Percentiles rank a stretch among this genome's conserved stretches.
phyloP scores from a whole-genome alignment of 2,888 invertebrate species.

The Electrophaes corylata region DNA sequence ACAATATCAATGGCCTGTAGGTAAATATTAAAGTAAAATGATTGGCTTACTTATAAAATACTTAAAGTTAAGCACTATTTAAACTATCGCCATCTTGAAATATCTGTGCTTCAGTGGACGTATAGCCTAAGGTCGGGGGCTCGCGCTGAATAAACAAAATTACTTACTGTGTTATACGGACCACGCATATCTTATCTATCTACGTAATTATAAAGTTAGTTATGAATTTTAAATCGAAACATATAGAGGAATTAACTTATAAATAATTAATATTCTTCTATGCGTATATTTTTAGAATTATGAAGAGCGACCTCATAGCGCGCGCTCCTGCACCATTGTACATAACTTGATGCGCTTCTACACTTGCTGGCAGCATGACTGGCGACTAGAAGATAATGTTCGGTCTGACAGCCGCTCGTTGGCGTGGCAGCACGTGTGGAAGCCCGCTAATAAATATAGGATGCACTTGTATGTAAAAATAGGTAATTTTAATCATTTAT shows the following conservation, averaged over 20 bases:
- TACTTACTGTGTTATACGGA: slow-evolving; percentile 23
- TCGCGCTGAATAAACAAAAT: slow-evolving; percentile 19
- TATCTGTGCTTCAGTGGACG: slow-evolving; percentile 19
- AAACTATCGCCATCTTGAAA: not conserved
- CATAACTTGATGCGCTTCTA: slow-evolving; percentile 20
- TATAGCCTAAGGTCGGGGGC: slow-evolving; percentile 23
- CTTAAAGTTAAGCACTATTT: not conserved
- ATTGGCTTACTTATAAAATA: no score
- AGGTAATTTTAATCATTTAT: slow-evolving; percentile 33
- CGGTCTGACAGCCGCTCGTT: not conserved
- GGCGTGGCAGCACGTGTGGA: slow-evolving; percentile 9
- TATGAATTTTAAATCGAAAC: slow-evolving; percentile 20
- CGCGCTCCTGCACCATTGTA: slow-evolving; percentile 30
- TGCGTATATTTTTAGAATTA: slow-evolving; percentile 25
- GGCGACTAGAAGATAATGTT: not conserved
- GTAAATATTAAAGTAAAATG: no score
- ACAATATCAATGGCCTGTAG: no score
- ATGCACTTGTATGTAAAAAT: slow-evolving; percentile 36
- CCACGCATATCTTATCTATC: slow-evolving; percentile 30
- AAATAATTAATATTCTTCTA: slow-evolving; percentile 26
- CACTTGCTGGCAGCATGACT: slow-evolving; percentile 9
- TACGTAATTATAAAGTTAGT: slow-evolving; percentile 18
- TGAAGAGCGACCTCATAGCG: slow-evolving; percentile 24
- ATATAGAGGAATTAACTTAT: slow-evolving; percentile 15
- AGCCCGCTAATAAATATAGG: slow-evolving; percentile 25